These are phyloP conservation scores for Pterostichus niger DNA, from an alignment of 2,888 invertebrate genomes.

Conservation along the genomic window DNA sequence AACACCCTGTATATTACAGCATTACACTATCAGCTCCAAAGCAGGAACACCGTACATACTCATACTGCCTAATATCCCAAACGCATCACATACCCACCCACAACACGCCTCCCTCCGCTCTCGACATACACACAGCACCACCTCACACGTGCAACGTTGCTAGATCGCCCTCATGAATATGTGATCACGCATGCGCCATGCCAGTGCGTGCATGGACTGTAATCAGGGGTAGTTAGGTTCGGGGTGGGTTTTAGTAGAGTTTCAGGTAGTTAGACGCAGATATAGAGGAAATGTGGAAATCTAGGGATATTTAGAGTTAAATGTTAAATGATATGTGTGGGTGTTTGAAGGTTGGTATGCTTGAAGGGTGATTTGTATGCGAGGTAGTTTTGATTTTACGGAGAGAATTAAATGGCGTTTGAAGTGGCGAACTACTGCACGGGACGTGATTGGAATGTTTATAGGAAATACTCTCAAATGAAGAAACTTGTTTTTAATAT, in stretches of 20 bases:
- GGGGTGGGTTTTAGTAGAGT: background rate
- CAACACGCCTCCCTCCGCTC: background rate
- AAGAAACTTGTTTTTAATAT: too few relatives aligned
- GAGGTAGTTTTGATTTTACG: conserved; percentile 11
- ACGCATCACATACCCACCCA: background rate
- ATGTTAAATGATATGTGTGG: conserved; percentile 43
- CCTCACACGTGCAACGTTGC: background rate
- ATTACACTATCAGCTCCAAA: conserved; percentile 10
- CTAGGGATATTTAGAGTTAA: conserved; percentile 25
- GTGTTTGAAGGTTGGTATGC: background rate
- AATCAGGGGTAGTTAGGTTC: conserved; percentile 18
- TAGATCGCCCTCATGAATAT: conserved; percentile 18
- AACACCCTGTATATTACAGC: too few relatives aligned
- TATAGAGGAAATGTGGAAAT: background rate
- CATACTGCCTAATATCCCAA: background rate
- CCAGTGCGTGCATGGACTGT: background rate
- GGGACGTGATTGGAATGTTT: background rate
- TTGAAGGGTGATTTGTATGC: conserved; percentile 34
- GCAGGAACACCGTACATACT: background rate
- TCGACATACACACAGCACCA: background rate
- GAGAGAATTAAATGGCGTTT: conserved; percentile 23
- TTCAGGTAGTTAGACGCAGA: background rate
- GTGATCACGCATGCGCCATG: conserved; percentile 32
- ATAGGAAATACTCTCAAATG: too few relatives aligned
- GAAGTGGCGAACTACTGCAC: background rate